Conservation (phyloP, 1,140 invertebrate genomes). For the Pogonognathellus flavescens region DNA sequence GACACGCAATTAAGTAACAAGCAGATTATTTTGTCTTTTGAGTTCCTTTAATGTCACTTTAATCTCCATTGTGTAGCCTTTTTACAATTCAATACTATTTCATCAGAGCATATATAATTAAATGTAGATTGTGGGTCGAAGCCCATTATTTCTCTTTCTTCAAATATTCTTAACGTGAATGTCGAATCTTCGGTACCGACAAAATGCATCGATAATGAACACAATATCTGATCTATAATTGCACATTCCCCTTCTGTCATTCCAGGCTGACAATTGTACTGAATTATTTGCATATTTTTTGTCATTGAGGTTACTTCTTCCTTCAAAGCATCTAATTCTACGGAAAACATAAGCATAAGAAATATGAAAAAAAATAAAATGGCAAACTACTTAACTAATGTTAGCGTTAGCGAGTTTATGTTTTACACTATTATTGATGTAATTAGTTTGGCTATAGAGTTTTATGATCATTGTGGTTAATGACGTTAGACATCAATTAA, state of each 20-base stretch:
- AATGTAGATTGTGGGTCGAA: conserved; percentile 87
- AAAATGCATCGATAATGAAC: conserved; percentile 88
- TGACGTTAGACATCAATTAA: no score
- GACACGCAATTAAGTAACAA: no score
- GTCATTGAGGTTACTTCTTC: background rate
- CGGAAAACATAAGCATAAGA: background rate
- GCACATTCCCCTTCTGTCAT: conserved; percentile 86
- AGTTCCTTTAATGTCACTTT: background rate
- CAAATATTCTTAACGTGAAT: conserved; percentile 96
- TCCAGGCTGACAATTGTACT: background rate
- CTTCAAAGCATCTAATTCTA: background rate
- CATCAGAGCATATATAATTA: conserved; percentile 83
- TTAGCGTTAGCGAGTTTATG: no score
- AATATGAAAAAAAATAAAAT: background rate
- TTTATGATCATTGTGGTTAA: no score
- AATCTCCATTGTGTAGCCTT: conserved; percentile 54
- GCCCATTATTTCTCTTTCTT: conserved; percentile 95
- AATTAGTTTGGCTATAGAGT: no score
- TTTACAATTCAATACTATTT: conserved; percentile 25
- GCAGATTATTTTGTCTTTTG: no score
- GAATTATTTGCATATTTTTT: background rate
- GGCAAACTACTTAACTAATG: no score
- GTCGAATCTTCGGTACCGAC: conserved; percentile 95
- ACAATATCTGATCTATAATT: conserved; percentile 97
- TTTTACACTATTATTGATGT: no score